These are phyloP conservation scores for Mareca penelope DNA, from an alignment of 2,797 vertebrate genomes.

Conservation along the genomic window DNA sequence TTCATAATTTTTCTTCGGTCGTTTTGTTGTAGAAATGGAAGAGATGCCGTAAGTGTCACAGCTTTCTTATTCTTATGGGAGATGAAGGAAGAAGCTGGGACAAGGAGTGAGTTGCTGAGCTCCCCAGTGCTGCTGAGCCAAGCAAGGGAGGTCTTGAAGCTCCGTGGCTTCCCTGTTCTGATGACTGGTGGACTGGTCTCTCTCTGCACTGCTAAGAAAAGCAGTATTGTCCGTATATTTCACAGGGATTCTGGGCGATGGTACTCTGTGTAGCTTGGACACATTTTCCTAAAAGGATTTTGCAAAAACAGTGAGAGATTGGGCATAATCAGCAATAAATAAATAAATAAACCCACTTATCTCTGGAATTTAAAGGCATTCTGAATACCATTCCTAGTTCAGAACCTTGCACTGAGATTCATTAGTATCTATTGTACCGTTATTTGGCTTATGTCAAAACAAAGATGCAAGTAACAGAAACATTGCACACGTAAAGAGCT, in stretches of 20 bases:
- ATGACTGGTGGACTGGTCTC: too few species aligned
- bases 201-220: not conserved
- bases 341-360: not conserved
- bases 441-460: not conserved
- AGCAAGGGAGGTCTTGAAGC: not conserved
- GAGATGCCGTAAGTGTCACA: not conserved
- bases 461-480: not conserved
- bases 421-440: not conserved
- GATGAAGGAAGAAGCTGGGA: not conserved
- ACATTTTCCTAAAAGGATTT: not conserved
- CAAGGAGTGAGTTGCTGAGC: not conserved
- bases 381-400: not conserved
- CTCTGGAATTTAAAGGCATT: not conserved
- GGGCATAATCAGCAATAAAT: too few species aligned
- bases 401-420: not conserved
- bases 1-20: not conserved
- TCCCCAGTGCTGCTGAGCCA: not conserved
- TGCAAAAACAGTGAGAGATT: not conserved
- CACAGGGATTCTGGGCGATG: accelerated
- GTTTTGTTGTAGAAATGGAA: not conserved
- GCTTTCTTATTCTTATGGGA: not conserved
- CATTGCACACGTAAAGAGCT: not conserved
- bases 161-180: not conserved
- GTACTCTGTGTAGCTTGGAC: accelerated
- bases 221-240: not conserved